phyloP scores from a whole-genome alignment of 2,797 vertebrate genomes.

The Acipenser oxyrinchus region DNA sequence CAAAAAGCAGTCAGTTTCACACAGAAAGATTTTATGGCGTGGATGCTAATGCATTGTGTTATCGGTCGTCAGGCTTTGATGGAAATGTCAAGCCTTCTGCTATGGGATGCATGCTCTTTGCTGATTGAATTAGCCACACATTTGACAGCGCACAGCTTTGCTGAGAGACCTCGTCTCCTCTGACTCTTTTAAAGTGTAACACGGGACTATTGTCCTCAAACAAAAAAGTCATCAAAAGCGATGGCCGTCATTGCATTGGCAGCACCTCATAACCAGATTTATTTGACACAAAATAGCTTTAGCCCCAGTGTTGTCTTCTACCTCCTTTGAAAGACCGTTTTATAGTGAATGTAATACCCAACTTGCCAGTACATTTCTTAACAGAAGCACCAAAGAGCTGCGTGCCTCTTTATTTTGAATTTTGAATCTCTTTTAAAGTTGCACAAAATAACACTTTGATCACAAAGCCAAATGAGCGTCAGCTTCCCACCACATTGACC shows the following conservation, averaged over 20 bases:
- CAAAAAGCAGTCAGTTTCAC: too few species aligned
- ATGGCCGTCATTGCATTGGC: too few species aligned
- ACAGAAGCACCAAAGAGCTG: too few species aligned
- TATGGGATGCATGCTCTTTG: background rate
- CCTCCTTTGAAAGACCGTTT: too few species aligned
- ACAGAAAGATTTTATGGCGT: background rate
- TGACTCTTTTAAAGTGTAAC: constrained; percentile 35
- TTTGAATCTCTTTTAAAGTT: constrained; percentile 43
- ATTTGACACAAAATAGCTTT: too few species aligned
- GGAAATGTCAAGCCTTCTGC: constrained; percentile 13
- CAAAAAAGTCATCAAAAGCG: constrained; percentile 33
- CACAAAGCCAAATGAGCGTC: constrained; percentile 48
- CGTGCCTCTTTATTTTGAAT: constrained; percentile 6
- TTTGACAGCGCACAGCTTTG: constrained; percentile 23
- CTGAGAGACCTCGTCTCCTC: constrained; percentile 18
- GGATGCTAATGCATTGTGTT: background rate
- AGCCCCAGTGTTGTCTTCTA: too few species aligned
- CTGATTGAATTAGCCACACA: constrained; percentile 17
- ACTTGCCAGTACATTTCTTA: too few species aligned
- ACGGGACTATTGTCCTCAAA: constrained; percentile 35
- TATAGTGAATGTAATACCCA: too few species aligned
- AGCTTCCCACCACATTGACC: constrained; percentile 69
- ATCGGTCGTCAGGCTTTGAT: constrained; percentile 13
- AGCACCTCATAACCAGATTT: too few species aligned
- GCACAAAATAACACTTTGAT: constrained; percentile 48